Evolutionary conservation across 2,797 vertebrate species (phyloP).

Genomic region (Melopsittacus undulatus): DNA sequence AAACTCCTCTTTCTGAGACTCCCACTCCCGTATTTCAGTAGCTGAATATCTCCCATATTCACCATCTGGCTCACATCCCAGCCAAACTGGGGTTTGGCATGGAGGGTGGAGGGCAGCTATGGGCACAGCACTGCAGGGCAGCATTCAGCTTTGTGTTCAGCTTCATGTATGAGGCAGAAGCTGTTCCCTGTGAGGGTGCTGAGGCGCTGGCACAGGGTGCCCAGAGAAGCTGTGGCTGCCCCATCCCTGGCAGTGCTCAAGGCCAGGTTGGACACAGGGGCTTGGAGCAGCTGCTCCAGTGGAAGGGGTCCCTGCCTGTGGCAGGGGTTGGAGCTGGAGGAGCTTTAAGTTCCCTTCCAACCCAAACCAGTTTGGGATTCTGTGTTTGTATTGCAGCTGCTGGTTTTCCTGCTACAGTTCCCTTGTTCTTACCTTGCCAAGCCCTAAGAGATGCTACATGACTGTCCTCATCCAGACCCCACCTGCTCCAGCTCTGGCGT

Average conservation of each 20-base stretch:
- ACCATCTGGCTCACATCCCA: neutral
- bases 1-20: neutral
- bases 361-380: too few species aligned
- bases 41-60: neutral
- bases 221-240: too few species aligned
- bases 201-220: neutral
- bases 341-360: too few species aligned
- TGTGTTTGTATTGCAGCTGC: neutral
- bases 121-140: neutral
- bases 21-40: neutral
- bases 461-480: too few species aligned
- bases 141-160: neutral
- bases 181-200: neutral
- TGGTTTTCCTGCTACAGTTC: neutral
- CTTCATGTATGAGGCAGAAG: neutral
- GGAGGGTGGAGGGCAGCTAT: neutral
- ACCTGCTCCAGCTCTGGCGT: fast-evolving
- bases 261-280: too few species aligned
- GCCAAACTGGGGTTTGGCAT: neutral
- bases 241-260: too few species aligned
- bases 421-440: neutral
- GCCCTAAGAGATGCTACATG: neutral
- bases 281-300: too few species aligned
- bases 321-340: too few species aligned
- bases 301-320: too few species aligned